phyloP scores from a whole-genome alignment of 37 sponge, comb jelly and placozoan species.

The Haliclona indistincta region DNA sequence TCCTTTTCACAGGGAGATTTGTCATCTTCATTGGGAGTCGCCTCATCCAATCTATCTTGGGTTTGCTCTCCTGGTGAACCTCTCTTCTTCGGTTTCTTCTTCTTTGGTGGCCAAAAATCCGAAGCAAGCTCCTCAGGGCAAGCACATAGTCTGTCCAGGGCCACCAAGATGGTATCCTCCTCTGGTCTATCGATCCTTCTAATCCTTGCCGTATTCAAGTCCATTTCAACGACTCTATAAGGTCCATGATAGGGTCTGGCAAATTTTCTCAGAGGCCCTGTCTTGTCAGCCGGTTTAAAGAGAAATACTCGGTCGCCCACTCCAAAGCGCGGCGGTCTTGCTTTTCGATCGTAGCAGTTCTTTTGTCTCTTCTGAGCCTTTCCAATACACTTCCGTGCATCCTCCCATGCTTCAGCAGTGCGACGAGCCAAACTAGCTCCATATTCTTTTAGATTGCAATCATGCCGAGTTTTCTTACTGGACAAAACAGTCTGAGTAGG shows the following conservation, averaged over 20 bases:
- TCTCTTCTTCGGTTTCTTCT: no score
- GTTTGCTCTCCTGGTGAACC: no score
- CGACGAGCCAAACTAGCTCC: background rate
- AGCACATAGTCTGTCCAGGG: background rate
- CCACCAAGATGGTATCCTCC: background rate
- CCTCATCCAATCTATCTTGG: no score
- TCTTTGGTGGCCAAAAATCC: no score
- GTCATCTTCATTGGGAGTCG: no score
- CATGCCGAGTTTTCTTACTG: background rate
- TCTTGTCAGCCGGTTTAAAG: background rate
- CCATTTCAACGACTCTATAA: background rate
- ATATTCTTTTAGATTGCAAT: slow-evolving; percentile 13
- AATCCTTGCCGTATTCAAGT: background rate
- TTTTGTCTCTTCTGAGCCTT: slow-evolving; percentile 14
- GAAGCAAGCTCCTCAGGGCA: slow-evolving; percentile 2
- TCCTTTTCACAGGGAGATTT: no score
- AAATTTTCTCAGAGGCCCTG: background rate
- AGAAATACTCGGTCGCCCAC: slow-evolving; percentile 1
- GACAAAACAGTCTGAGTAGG: background rate
- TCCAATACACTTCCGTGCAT: background rate
- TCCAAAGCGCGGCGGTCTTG: background rate
- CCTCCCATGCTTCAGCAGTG: background rate
- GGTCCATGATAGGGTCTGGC: slow-evolving; percentile 7
- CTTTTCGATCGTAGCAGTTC: background rate
- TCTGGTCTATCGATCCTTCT: background rate